Evolutionary conservation across 1,140 invertebrate genomes (phyloP).

Genomic region (Nasonia longicornis): DNA sequence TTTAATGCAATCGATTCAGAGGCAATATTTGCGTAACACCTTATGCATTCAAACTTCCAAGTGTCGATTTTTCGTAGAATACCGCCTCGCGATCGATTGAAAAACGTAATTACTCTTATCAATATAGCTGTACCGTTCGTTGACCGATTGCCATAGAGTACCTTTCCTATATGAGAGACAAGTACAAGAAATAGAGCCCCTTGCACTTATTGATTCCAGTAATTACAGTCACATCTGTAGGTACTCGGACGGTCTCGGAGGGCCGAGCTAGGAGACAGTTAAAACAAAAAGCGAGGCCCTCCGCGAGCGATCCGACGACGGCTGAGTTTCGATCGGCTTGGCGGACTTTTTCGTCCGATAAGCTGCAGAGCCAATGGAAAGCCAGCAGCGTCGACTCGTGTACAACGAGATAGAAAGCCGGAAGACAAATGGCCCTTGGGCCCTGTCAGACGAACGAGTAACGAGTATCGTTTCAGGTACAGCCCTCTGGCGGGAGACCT

Average conservation of each 20-base stretch:
- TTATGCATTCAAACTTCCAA: not conserved
- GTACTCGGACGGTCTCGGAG: not conserved
- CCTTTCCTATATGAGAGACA: too few species aligned
- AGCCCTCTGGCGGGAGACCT: constrained; percentile 94
- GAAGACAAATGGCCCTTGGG: not conserved
- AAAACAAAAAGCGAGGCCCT: not conserved
- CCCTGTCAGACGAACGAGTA: constrained; percentile 48
- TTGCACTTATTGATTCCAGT: not conserved
- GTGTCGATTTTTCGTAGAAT: not conserved
- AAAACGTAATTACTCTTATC: constrained; percentile 1
- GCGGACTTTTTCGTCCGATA: not conserved
- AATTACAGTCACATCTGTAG: not conserved
- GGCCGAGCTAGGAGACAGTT: not conserved
- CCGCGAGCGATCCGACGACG: not conserved
- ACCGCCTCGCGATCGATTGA: not conserved
- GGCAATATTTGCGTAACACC: not conserved
- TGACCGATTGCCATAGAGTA: too few species aligned
- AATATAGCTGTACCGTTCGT: not conserved
- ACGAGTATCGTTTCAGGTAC: constrained; percentile 77
- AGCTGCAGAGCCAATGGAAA: not conserved
- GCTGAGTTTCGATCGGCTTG: not conserved
- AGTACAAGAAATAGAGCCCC: too few species aligned
- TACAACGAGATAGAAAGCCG: not conserved
- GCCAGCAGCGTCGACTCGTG: not conserved
- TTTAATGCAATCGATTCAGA: not conserved